Evolutionary conservation across 2,113 vertebrate species (phyloP).

Genomic region (Plecotus auritus): DNA sequence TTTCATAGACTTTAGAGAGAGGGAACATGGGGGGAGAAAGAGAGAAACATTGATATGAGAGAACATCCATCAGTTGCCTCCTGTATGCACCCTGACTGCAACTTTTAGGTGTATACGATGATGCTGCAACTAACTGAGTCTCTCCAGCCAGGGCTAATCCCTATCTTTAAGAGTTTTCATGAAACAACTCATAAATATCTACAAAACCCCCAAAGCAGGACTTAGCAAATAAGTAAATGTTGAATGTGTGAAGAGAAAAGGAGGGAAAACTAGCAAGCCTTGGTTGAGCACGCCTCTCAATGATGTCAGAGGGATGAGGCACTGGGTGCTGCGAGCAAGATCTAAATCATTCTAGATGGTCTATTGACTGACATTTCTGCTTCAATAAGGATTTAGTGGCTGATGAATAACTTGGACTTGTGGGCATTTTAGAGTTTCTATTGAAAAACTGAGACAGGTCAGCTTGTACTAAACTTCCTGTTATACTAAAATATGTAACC

Average conservation of each 20-base stretch:
- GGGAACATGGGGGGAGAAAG: too few relatives aligned
- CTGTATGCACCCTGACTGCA: too few relatives aligned
- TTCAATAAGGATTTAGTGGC: neutral
- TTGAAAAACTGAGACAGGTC: neutral
- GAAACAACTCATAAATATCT: neutral
- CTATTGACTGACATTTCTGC: neutral
- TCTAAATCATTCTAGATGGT: neutral
- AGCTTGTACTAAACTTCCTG: neutral
- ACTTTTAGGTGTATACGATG: too few relatives aligned
- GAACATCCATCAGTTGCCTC: too few relatives aligned
- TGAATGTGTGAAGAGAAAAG: neutral
- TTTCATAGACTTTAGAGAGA: too few relatives aligned
- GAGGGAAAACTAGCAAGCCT: neutral
- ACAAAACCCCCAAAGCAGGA: neutral
- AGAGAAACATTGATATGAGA: too few relatives aligned
- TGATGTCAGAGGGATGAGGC: too few relatives aligned
- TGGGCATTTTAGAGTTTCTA: neutral
- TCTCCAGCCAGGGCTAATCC: neutral
- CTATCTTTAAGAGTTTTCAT: neutral
- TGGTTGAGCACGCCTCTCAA: accelerated
- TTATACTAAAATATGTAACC: neutral
- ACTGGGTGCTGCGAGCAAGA: too few relatives aligned
- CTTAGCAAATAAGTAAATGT: neutral
- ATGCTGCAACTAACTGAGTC: too few relatives aligned
- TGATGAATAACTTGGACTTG: neutral